phyloP scores from a whole-genome alignment of 2,113 vertebrate species.

The Pithys albifrons region DNA sequence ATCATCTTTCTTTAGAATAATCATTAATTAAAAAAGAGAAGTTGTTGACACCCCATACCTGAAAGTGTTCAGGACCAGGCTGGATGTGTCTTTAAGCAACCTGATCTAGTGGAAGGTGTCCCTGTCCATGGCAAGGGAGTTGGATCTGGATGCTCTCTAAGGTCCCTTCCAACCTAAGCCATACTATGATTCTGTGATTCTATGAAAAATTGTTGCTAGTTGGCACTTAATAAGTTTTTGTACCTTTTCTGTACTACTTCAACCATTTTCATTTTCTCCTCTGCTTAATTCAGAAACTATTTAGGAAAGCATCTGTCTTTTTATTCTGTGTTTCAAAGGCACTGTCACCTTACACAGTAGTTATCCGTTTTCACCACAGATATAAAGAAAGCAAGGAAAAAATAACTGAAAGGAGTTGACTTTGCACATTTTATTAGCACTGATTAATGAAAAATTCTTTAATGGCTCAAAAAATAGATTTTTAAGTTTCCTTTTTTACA shows the following conservation, averaged over 20 bases:
- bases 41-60: neutral
- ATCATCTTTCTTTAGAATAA: neutral
- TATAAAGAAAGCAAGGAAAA: neutral
- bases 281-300: neutral
- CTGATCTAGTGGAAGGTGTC: too few relatives aligned
- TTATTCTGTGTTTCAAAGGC: neutral
- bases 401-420: neutral
- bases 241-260: neutral
- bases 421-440: neutral
- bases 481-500: neutral
- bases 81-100: neutral
- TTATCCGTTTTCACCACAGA: neutral
- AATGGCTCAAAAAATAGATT: neutral
- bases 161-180: neutral
- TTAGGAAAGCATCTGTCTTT: neutral
- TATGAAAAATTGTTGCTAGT: neutral
- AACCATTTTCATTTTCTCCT: neutral
- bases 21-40: neutral
- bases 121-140: neutral
- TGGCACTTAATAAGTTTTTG: neutral
- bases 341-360: neutral
- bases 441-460: neutral
- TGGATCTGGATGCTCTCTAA: neutral
- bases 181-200: neutral
- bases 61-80: neutral